Percentiles rank a stretch among this genome's conserved stretches.
Evolutionary conservation across 2,113 vertebrate species (phyloP).

Genomic region (Nanger granti): DNA sequence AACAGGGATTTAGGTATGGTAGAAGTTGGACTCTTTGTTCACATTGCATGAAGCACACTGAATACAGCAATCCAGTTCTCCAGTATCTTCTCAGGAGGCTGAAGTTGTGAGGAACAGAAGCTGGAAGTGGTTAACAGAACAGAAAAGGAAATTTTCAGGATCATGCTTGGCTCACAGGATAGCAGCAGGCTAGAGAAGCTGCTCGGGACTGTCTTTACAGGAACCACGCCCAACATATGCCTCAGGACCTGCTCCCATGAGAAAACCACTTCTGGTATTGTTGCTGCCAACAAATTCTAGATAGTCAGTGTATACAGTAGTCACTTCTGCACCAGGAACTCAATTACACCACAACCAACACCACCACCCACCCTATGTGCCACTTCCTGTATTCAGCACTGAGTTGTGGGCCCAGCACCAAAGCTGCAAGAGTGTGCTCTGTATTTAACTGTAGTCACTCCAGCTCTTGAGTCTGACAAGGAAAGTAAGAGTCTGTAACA

Average conservation of each 20-base stretch:
- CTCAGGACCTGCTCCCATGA: background rate
- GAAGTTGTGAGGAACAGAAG: background rate
- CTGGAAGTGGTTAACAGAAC: background rate
- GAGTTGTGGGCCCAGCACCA: background rate
- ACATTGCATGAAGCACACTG: background rate
- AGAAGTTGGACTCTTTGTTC: background rate
- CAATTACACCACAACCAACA: background rate
- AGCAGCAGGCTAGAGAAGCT: background rate
- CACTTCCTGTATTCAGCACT: background rate
- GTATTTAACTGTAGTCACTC: background rate
- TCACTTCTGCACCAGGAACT: background rate
- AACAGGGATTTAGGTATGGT: background rate
- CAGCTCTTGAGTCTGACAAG: background rate
- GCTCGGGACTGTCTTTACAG: background rate
- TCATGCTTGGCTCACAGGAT: background rate
- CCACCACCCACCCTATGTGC: background rate
- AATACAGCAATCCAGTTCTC: background rate
- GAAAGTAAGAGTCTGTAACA: background rate
- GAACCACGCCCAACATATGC: background rate
- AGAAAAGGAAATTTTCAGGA: background rate
- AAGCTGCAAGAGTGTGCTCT: background rate
- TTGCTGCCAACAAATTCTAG: background rate
- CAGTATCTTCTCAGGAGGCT: background rate
- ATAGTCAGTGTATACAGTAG: background rate
- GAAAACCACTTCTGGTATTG: background rate